Evolutionary conservation across 2,888 invertebrate genomes (phyloP), one percentile per base, ranked within the genome.

Genomic region (Torymus texanus): DNA sequence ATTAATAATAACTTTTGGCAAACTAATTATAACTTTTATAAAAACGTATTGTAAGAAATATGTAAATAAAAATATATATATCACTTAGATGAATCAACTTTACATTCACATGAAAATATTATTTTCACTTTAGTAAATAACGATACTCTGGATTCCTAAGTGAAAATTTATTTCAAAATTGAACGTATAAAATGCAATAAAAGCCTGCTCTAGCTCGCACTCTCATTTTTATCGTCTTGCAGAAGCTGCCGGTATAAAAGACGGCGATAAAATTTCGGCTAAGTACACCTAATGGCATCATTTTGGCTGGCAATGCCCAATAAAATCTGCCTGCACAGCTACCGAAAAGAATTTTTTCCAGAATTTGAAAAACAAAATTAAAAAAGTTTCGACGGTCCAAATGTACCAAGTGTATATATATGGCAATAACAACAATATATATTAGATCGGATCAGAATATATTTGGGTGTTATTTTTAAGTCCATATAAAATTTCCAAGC

Each of bases 281-380:
- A 88, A 88, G 87, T 87, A 88, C 87, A 86, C 86, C 87, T 88
- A 88, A 88, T 88, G 87, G 86, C 87, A 87, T 87, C 87, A 87
- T 88, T 87, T 83, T 86, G 83, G 83, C 82, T 82, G 84, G 82
- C 81, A 76, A 83, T 82, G 68, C 81, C 86, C 83, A 86, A 87
- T 87, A 86, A 87, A 88, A 68, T 73, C 50, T 41, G 41, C 41
- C 83, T 80, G 84, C 85, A 85, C 85, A 84, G 84, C 83, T 77
- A 83, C 72, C 81, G 78, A 70, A 75, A 78, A 83, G 85, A 85
- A 85, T 87, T 85, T 84, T 85, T 73, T 86, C 84, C 85, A 84
- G 83, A 83, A 83, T 85, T 84, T 85, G 84, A 85, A 85, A 85
- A 84, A 82, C 75, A 66, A 75, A 80, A 77, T 81, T 81, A 82